Evolutionary conservation across 2,113 vertebrate species (phyloP), one percentile per base, ranked within the genome.

Genomic region (Picathartes gymnocephalus): DNA sequence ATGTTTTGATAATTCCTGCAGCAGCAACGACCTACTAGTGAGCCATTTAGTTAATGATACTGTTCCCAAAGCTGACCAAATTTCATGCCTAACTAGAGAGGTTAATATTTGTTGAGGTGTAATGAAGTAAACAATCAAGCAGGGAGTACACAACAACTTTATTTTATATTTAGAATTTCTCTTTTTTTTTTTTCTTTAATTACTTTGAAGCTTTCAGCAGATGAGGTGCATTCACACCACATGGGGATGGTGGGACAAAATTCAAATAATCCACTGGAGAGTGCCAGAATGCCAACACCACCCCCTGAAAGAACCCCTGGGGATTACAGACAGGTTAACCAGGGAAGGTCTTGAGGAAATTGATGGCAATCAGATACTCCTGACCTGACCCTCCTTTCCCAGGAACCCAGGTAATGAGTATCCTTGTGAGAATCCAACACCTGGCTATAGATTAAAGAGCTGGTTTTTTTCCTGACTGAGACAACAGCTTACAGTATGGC

Each of bases 291-390:
- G 35, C 25, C 45, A 73, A 10, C 11, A 57, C 7, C 16, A 42
- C 6, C 39, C 51, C 57, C 33, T 13, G 42, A 79, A 61, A 86
- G 42, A 73, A 66, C 27, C 80, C 24, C 20, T 42, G 35, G 72
- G 77, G 82, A 84, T 86, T 83, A 88, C 39, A 77, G 68, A 50
- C 40, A 62, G n/a, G 62, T 83, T 94, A 95, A 93, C 23, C 44
- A 86, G 88, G 45, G 50, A 84, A 31, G 56, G 65, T 71, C 47
- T 84, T 54, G 58, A 87, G 95, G 90, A 96, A 96, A 96, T 92
- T 90, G 94, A 71, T 73, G 68, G 88, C 86, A 97, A 95, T 94
- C 90, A 96, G 90, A 92, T 77, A 94, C 92, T 78, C 76, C 42
- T 82, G 92, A 95, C 93, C 93, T 88, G 85, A 94, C 74, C 90